Base-by-base conservation (phyloP, 2,797 vertebrate genomes). In the Capromys pilorides region DNA sequence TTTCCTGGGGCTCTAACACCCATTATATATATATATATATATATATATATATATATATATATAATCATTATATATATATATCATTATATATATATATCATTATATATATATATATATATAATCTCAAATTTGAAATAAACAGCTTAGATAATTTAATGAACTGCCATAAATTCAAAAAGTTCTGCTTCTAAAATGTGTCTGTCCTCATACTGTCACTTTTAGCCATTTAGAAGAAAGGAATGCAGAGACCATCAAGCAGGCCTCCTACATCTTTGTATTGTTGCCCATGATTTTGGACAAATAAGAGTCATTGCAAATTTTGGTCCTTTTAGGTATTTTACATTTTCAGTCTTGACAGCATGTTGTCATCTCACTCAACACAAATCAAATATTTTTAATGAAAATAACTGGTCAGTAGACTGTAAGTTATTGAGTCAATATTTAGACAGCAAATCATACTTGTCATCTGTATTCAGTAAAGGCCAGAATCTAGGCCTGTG, bases 361-460 rank as follows among this genome's bases (percentile, higher is more conserved):
- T 67, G 2, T 67, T 82, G 36, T 91, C 59, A 93, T 86, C 80
- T 33, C 28, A 62, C 81, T 62, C 41, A 88, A 82, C 22, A 49
- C 28, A 93, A 94, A 91, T 73, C 39, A 90, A 85, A 61, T 73
- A 54, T 24, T 86, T 88, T n/a, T 88, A n/a, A 83, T 95, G 41
- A 59, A 3, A 61, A 33, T 69, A n/a, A 18, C 7, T 39, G 4
- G 41, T 78, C 26, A 22, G 8, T 81, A 51, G 59, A 80, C 49
- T 77, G 36, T 14, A 39, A 57, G 19, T 67, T 39, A 85, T 67
- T 66, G 69, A 66, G 71, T 80, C 73, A 81, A 1, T 62, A 57
- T 69, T 84, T 66, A 39, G 80, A 26, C 14, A 69, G 3, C 5
- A 93, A 51, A 19, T 36, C 39, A 18, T 54, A 16, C 31, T 54